A percentile compares a stretch with the other conserved stretches of the same genome.
phyloP scores from a whole-genome alignment of 2,797 vertebrate species.

The Eidolon dupreanum region DNA sequence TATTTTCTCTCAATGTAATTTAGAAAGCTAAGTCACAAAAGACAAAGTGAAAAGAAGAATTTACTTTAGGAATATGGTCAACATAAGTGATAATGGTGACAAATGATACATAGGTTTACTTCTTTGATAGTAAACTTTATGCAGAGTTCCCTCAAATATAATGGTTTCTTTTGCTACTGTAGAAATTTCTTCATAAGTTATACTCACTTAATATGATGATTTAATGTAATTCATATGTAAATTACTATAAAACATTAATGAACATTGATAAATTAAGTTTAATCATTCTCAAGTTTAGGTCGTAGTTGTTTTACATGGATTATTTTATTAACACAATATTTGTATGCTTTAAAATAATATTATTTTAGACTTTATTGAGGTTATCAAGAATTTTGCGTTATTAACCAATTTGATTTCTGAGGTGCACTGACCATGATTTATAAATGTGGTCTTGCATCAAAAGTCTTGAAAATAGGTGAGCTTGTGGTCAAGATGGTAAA shows the following conservation, averaged over 20 bases:
- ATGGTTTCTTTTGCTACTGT: neutral
- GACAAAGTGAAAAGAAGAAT: neutral
- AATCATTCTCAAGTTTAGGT: neutral
- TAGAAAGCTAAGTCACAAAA: neutral
- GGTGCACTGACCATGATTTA: neutral
- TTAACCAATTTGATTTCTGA: neutral
- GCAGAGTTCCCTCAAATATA: neutral
- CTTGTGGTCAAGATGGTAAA: too few species aligned
- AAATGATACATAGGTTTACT: neutral
- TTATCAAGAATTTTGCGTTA: neutral
- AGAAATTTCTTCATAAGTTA: neutral
- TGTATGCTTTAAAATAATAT: neutral
- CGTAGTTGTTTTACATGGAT: neutral
- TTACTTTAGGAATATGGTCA: neutral
- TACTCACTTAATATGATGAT: neutral
- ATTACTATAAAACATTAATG: neutral
- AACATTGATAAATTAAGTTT: slow-evolving; percentile 1
- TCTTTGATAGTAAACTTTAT: neutral
- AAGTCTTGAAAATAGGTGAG: neutral
- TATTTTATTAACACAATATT: neutral
- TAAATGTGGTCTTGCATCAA: neutral
- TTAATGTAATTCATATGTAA: neutral
- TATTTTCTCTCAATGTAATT: neutral
- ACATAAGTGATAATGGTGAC: neutral
- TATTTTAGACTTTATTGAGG: neutral